These are phyloP conservation scores for Coleophora deauratella DNA, from an alignment of 2,888 invertebrate genomes.

Conservation along the genomic window DNA sequence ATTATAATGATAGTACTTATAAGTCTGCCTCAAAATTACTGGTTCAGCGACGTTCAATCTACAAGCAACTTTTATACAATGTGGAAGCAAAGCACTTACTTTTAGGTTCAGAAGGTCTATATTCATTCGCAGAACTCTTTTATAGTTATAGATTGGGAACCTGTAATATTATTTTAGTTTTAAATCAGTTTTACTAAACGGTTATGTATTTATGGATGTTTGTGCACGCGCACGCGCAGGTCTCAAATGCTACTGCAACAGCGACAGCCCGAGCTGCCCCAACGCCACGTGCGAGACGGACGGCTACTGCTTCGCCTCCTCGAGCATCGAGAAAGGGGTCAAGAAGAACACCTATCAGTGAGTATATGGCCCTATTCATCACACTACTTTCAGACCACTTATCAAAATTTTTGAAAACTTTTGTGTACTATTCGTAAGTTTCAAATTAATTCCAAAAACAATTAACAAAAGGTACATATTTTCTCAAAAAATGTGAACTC, in stretches of 20 bases:
- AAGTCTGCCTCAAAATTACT: too few species aligned
- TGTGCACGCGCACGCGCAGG: constrained; percentile 55
- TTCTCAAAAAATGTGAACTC: constrained; percentile 9
- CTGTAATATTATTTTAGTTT: not conserved
- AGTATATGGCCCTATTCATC: constrained; percentile 33
- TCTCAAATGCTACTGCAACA: constrained; percentile 90
- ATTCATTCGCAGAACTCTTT: not conserved
- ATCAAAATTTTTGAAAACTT: not conserved
- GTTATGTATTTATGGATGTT: not conserved
- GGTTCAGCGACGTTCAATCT: too few species aligned
- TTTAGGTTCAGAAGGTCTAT: too few species aligned
- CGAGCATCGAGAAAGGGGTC: constrained; percentile 76
- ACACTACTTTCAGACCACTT: constrained; percentile 2
- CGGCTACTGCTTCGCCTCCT: constrained; percentile 90
- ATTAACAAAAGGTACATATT: constrained; percentile 12
- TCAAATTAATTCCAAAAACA: too few species aligned
- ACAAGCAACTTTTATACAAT: too few species aligned
- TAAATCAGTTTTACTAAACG: constrained; percentile 14
- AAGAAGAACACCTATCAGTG: constrained; percentile 86
- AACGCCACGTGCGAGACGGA: constrained; percentile 91
- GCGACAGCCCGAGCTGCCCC: constrained; percentile 81
- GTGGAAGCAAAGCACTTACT: too few species aligned
- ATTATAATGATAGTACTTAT: too few species aligned
- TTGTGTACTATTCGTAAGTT: not conserved
- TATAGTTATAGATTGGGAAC: not conserved